These are phyloP conservation scores for Sthenelais limicola DNA, from an alignment of 2,888 invertebrate genomes.

Conservation along the genomic window DNA sequence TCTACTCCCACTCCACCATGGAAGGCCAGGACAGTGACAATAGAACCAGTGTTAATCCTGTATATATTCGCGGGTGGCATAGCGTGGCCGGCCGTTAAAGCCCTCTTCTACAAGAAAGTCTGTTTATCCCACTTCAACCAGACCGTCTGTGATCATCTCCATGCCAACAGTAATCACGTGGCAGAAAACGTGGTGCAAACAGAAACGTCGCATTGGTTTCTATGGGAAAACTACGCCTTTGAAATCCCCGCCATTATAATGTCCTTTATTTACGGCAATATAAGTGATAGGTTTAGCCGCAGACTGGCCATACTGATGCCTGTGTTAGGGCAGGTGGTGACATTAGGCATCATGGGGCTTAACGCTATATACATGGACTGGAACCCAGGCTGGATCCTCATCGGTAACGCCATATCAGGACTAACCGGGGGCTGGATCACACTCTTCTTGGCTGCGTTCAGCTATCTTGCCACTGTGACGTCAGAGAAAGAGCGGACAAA, in stretches of 20 bases:
- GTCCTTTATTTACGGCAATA: constrained; percentile 67
- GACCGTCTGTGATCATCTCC: constrained; percentile 1
- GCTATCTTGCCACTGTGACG: constrained; percentile 86
- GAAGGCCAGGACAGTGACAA: background rate
- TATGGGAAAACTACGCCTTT: constrained; percentile 66
- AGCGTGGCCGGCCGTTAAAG: constrained; percentile 10
- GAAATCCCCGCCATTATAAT: constrained; percentile 67
- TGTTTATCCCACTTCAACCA: background rate
- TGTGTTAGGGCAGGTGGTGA: constrained; percentile 69
- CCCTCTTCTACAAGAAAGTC: constrained; percentile 3
- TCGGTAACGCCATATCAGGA: constrained; percentile 71
- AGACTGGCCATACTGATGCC: constrained; percentile 73
- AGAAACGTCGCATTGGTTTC: constrained; percentile 67
- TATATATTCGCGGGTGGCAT: background rate
- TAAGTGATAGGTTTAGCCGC: constrained; percentile 72
- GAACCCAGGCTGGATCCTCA: constrained; percentile 65
- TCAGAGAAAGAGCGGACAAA: constrained; percentile 81
- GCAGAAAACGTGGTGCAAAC: constrained; percentile 65
- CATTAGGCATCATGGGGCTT: constrained; percentile 62
- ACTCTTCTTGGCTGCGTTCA: constrained; percentile 76
- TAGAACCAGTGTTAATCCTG: constrained; percentile 20
- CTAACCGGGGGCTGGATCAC: constrained; percentile 72
- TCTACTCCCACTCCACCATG: background rate
- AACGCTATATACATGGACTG: constrained; percentile 63
- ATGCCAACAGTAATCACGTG: background rate